Percentiles rank a stretch among this genome's conserved stretches.
These are phyloP conservation scores for Drosophila antonietae DNA, from an alignment of 2,888 invertebrate genomes.

Conservation along the genomic window DNA sequence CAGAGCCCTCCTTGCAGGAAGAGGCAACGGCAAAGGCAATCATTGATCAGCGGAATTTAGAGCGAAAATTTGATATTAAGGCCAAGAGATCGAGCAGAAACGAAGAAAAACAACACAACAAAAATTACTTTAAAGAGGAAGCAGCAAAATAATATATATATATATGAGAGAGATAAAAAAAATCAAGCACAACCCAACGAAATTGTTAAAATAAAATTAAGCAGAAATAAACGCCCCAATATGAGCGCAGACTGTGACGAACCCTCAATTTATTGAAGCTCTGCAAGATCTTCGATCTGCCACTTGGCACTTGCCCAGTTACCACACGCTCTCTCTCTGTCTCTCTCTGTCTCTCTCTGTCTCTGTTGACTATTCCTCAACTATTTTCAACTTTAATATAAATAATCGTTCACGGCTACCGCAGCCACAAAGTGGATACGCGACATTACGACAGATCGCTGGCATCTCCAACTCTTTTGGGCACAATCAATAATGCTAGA, in stretches of 20 bases:
- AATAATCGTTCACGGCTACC: constrained; percentile 72
- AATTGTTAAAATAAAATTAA: constrained; percentile 79
- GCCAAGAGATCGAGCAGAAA: constrained; percentile 55
- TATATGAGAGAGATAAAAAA: constrained; percentile 24
- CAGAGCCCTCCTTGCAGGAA: constrained; percentile 42
- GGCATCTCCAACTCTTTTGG: constrained; percentile 65
- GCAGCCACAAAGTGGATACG: constrained; percentile 55
- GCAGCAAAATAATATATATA: constrained; percentile 34
- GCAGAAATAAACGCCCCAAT: constrained; percentile 79
- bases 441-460: constrained; percentile 40
- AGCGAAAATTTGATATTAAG: constrained; percentile 81
- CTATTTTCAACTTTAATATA: constrained; percentile 64
- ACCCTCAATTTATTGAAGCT: constrained; percentile 24
- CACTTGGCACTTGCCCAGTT: constrained; percentile 13
- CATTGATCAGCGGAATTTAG: constrained; percentile 81
- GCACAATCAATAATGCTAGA: constrained; percentile 81
- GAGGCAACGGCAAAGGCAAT: constrained; percentile 70
- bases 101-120: constrained; percentile 23
- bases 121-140: constrained; percentile 61
- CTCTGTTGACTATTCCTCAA: constrained; percentile 21
- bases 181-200: constrained; percentile 37
- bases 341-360: neutral
- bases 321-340: neutral
- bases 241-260: constrained; percentile 30
- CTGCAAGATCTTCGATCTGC: constrained; percentile 4